A percentile compares a stretch with the other conserved stretches of the same genome.
phyloP scores from a whole-genome alignment of 2,797 vertebrate genomes.

The Florisuga fusca region DNA sequence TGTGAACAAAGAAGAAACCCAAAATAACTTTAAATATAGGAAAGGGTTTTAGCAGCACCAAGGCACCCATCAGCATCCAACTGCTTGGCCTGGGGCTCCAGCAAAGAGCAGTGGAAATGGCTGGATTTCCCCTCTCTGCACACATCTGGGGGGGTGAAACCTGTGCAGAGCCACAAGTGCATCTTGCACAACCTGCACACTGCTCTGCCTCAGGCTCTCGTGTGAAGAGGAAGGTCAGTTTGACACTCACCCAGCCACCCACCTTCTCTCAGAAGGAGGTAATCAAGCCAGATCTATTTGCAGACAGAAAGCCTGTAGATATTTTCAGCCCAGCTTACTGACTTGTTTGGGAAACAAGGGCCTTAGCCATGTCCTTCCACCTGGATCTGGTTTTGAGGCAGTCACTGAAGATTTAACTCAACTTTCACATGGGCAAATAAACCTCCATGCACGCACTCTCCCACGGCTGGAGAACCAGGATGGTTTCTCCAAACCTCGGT shows the following conservation, averaged over 20 bases:
- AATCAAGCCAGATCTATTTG: not conserved
- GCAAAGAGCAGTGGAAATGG: not conserved
- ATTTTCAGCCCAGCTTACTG: not conserved
- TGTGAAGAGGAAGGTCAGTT: not conserved
- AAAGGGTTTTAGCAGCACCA: not conserved
- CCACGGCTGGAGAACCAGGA: accelerated
- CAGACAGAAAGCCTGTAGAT: not conserved
- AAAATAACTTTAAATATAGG: not conserved
- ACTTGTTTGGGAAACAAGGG: slow-evolving; percentile 45
- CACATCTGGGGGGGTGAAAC: accelerated
- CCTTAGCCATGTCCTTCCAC: not conserved
- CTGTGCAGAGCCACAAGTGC: accelerated
- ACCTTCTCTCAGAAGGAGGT: not conserved
- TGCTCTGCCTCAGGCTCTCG: not conserved
- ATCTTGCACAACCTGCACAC: accelerated
- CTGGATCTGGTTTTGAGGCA: not conserved
- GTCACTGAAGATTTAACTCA: not conserved
- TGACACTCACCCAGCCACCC: not conserved
- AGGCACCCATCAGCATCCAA: not conserved
- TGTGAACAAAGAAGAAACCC: not conserved
- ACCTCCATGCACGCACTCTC: not conserved
- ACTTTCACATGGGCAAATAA: not conserved
- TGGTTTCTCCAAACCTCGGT: not conserved
- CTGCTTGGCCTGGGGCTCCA: not conserved
- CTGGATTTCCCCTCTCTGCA: not conserved